Evolutionary conservation across 2,113 vertebrate genomes (phyloP), one percentile per base, ranked within the genome.

Genomic region (Strigops habroptila): DNA sequence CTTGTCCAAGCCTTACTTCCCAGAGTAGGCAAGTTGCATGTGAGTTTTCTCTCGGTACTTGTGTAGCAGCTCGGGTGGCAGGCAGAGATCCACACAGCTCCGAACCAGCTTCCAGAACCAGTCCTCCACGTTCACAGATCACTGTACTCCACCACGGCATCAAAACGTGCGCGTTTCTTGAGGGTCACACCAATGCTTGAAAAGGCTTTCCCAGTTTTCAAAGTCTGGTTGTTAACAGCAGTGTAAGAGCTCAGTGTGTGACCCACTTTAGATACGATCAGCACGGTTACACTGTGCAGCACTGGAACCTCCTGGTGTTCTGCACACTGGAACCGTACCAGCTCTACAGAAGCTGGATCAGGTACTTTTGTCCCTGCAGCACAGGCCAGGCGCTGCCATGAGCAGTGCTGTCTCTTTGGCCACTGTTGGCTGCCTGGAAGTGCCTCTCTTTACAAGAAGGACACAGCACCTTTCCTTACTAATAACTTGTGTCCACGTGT

Each of bases 361-460:
- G 37, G 19, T 59, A 9, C 27, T 69, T 91, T 62, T 60, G 49
- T 10, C 43, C 43, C 57, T 28, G 21, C 35, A 60, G 25, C 52
- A 14, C 49, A 37, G 46, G 51, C 35, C 25, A 17, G 15, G 0
- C 3, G 14, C 83, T 31, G 25, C 55, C 35, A 12, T 16, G 28
- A 28, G 30, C 2, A 1, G 4, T 28, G 6, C 1, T 0, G n/a
- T 62, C 25, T 21, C 48, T 43, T 43, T 3, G 9, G 65, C 48
- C 39, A 27, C 81, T 67, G 9, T 41, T 70, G 63, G 12, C 22
- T 75, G 55, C 43, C 48, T 70, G 19, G 14, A 44, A 37, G 24
- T 59, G 70, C 14, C 17, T 51, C n/a, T 30, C 10, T 28, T 86
- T 62, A n/a, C 43, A 25, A 37, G 39, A 73, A 59, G 60, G 6